Evolutionary conservation across 2,888 invertebrate species (phyloP).

Genomic region (Ischnura elegans): DNA sequence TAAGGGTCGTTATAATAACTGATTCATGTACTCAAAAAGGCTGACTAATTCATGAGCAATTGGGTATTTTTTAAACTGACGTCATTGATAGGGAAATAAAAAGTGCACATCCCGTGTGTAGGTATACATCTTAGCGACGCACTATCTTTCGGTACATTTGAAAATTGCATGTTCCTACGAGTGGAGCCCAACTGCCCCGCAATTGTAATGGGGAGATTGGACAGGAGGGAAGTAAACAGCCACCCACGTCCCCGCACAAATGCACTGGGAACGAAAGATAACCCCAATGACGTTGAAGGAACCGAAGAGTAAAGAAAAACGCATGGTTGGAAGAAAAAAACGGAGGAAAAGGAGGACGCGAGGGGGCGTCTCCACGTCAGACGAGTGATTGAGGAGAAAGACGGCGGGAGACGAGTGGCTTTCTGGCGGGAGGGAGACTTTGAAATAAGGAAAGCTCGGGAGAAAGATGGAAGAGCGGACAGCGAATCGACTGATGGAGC

Average conservation of each 20-base stretch:
- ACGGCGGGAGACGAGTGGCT: too few species aligned
- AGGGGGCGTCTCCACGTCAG: neutral
- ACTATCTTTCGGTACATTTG: too few species aligned
- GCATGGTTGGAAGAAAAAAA: neutral
- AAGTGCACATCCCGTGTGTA: too few species aligned
- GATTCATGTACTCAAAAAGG: too few species aligned
- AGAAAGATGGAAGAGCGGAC: neutral
- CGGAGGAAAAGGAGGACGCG: neutral
- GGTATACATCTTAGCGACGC: too few species aligned
- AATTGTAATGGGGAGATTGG: neutral
- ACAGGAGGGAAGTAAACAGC: neutral
- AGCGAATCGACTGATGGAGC: neutral
- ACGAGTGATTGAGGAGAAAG: neutral
- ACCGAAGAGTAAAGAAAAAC: neutral
- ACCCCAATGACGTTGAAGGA: neutral
- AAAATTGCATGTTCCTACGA: too few species aligned
- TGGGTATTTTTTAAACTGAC: too few species aligned
- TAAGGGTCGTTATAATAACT: too few species aligned
- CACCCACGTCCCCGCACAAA: neutral
- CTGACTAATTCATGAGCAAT: too few species aligned
- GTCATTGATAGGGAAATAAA: too few species aligned
- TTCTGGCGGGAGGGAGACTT: neutral
- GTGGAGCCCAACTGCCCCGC: too few species aligned
- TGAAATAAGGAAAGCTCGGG: neutral
- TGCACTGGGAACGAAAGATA: neutral